These are phyloP conservation scores for Achroia grisella DNA, from an alignment of 1,140 invertebrate genomes.

Conservation along the genomic window DNA sequence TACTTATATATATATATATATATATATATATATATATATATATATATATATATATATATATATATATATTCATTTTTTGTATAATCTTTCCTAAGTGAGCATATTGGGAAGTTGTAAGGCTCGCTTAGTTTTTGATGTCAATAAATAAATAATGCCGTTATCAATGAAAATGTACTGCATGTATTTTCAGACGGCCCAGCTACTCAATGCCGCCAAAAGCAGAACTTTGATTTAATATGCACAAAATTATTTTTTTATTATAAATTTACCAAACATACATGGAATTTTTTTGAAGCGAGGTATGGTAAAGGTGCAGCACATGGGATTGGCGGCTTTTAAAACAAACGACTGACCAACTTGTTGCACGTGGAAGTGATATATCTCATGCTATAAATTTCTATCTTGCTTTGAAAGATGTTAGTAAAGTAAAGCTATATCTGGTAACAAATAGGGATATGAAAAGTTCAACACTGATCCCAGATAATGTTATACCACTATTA, in stretches of 20 bases:
- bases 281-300: not conserved
- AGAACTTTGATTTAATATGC: conserved; percentile 8
- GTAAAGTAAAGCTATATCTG: not conserved
- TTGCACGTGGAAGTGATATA: not conserved
- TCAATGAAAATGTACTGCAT: conserved; percentile 4
- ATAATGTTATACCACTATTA: not conserved
- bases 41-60: no score
- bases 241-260: no score
- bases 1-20: no score
- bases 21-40: no score
- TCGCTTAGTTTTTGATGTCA: no score
- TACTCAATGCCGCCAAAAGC: conserved; percentile 10
- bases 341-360: not conserved
- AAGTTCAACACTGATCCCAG: not conserved
- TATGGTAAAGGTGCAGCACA: conserved; percentile 3
- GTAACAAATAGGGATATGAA: not conserved
- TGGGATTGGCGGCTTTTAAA: conserved; percentile 3
- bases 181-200: conserved; percentile 4
- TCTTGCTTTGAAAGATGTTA: not conserved
- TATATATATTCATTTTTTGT: no score
- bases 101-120: no score
- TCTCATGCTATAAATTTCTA: no score
- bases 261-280: no score
- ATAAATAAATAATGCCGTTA: no score
- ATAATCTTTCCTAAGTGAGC: no score